Evolutionary conservation across 64 coral and sea anemone genomes (phyloP), one percentile per base, ranked within the genome.

Genomic region (Trachythela sp.): DNA sequence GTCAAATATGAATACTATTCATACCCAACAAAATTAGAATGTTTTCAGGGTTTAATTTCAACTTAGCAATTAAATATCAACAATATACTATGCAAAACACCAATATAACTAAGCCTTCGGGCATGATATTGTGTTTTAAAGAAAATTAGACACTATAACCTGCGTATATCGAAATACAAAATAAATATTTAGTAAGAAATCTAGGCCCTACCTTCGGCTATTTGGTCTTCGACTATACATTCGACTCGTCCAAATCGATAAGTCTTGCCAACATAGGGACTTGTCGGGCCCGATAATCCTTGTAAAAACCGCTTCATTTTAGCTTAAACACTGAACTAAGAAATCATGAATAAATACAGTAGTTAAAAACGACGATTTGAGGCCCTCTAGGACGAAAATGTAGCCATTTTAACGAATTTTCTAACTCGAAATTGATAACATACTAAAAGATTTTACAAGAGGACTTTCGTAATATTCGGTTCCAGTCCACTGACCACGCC

Each of bases 261-360:
- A 13, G 75, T 80, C 30, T 36, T 30, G 75, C 75, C 75, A 39
- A 80, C 75, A 20, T 80, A 80, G 3, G 75, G 75, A 35, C 75
- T 80, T 30, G 75, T 39, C 35, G 75, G 13, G 0, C 33, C 75
- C 75, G 75, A 80, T 14, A 80, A 39, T 13, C 34, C 34, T 80
- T 80, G 75, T 1, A 80, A 30, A 80, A 80, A 80, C 15, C 75
- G 75, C 34, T 80, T 80, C 75, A 80, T 80, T 34, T 37, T 38
- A 2, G 33, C 4, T 35, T 80, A 15, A 64, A 27, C 8, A 64
- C 75, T 80, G 30, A 15, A 0, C 37, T 39, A 18, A 80, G 34
- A 9, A 34, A 8, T 37, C 75, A 30, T 35, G 10, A 30, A 80
- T 15, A 37, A 80, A 36, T 36, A 2, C 26, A 3, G 0, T 37